phyloP scores from a whole-genome alignment of 2,113 vertebrate species.

The Pseudonaja textilis region DNA sequence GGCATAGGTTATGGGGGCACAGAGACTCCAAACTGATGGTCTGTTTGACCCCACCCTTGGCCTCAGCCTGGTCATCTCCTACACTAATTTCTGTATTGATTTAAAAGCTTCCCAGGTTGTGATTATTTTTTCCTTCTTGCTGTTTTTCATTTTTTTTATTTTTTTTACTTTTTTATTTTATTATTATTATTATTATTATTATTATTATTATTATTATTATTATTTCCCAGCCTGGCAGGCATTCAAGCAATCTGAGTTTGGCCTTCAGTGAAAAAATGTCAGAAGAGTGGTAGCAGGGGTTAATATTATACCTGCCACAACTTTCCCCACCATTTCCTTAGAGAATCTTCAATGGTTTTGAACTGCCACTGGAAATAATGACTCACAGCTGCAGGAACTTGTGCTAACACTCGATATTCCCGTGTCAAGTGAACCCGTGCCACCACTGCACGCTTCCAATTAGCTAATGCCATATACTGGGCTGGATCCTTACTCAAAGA shows the following conservation, averaged over 20 bases:
- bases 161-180: no score
- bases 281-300: slow-evolving; percentile 72
- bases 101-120: background rate
- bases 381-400: slow-evolving; percentile 70
- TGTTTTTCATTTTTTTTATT: no score
- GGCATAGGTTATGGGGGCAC: background rate
- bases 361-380: slow-evolving; percentile 76
- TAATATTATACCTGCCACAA: slow-evolving; percentile 72
- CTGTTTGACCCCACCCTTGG: background rate
- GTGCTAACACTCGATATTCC: slow-evolving; percentile 69
- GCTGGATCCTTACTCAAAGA: slow-evolving; percentile 40
- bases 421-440: slow-evolving; percentile 49
- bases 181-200: slow-evolving; percentile 7
- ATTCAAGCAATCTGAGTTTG: slow-evolving; percentile 61
- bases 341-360: slow-evolving; percentile 70
- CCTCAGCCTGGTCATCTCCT: background rate
- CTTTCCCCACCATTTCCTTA: slow-evolving; percentile 66
- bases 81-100: background rate
- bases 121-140: background rate
- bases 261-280: slow-evolving; percentile 66
- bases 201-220: slow-evolving; percentile 24
- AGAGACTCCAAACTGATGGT: background rate
- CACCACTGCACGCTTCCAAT: slow-evolving; percentile 63
- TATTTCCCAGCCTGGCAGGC: slow-evolving; percentile 61
- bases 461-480: slow-evolving; percentile 33